Evolutionary conservation across 2,888 invertebrate species (phyloP), one percentile per base, ranked within the genome.

Genomic region (Phyto melanocephala): DNA sequence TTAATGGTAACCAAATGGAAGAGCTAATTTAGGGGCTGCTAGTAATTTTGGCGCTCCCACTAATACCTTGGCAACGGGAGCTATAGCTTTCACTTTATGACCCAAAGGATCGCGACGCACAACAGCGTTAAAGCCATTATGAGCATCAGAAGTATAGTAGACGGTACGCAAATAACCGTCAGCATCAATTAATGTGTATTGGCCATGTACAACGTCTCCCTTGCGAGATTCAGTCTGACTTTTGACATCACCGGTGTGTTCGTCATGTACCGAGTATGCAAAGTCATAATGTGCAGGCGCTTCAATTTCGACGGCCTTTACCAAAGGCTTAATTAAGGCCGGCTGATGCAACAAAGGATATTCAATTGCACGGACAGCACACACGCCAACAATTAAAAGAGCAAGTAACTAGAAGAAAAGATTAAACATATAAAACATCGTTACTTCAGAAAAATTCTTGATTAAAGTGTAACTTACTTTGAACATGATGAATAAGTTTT

Each of bases 71-170:
- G 88, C 89, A 42, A 90, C 83, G 10, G 91, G 90, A 13, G 91
- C 89, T 58, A 90, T 86, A 68, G 91, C 91, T 80, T 90, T 90
- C 10, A 90, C 88, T 85, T 91, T 90, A 0, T 91, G 91, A 2
- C 89, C 90, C 22, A 90, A 88, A 0, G 92, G 92, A 85, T 93
- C 93, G 80, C 92, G 92, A 83, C 91, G 92, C 4, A 93, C 93
- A 40, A 93, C 90, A 28, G 93, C 93, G 86, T 93, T 93, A 90
- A 93, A 93, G 65, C 93, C 93, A 81, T 92, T 92, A 85, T 92
- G 92, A 28, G 91, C 90, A 87, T 93, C 93, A 54, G 93, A 92
- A 58, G 92, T 92, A 87, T 93, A 93, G 83, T 93, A 92, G 47
- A 93, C 93, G 56, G 91, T 92, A 80, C 93, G 91, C 83, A 91